Evolutionary conservation across 2,888 invertebrate genomes (phyloP), one percentile per base, ranked within the genome.

Genomic region (Clanis bilineata): DNA sequence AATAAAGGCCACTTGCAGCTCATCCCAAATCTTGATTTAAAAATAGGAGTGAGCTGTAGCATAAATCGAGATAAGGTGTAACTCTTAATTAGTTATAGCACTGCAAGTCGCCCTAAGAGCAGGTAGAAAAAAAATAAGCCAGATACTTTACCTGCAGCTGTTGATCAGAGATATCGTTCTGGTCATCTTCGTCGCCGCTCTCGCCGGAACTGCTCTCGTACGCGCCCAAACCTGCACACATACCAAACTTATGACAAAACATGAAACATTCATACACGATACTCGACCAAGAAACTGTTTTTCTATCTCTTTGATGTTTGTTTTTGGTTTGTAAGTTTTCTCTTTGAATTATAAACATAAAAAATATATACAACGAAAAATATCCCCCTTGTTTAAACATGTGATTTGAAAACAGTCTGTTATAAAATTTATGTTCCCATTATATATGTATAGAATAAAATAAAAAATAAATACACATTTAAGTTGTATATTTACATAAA

Each of bases 161-260:
- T 59, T 94, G 93, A 73, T 96, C 96, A 36, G 95, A 94, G 1
- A 95, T 88, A 61, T 93, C 84, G 12, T 83, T 80, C 1, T 73
- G 79, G 47, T 92, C 91, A 5, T 87, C 86, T 22, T 91, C 93
- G 7, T 80, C 86, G 12, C 79, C 89, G 66, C 93, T 93, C 67
- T 93, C 94, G 58, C 94, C 95, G 70, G 95, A 95, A 85, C 95
- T 95, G 83, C 95, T 95, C 77, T 95, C 96, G 88, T 97, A 97
- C 71, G 95, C 96, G 81, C 96, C 97, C 93, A 97, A 94, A 80
- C 97, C 97, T 96, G 94, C 85, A 87, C 83, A 88, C 73, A 80
- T 73, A 70, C 64, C 67, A 18, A 45, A 38, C 56, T 23, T 43
- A 44, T 45, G 10, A 22, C 21, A 44, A 45, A n/a, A 59, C 10